Percentiles rank a stretch among this genome's conserved stretches.
Evolutionary conservation across 2,113 vertebrate species (phyloP).

Genomic region (Gymnorhina tibicen): DNA sequence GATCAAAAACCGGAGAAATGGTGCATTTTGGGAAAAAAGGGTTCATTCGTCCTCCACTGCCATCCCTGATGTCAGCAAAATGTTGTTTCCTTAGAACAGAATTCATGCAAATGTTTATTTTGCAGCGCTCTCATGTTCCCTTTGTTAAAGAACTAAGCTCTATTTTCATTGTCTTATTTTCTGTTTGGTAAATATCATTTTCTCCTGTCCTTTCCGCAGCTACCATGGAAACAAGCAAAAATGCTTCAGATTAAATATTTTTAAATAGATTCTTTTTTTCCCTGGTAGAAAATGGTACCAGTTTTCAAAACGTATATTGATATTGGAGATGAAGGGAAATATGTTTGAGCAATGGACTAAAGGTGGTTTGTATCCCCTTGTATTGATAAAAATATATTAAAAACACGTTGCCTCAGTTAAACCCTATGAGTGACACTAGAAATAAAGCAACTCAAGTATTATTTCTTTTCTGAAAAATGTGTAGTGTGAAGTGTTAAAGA

Average conservation of each 20-base stretch:
- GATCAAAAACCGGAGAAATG: not conserved
- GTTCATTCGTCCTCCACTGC: not conserved
- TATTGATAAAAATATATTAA: conserved; percentile 29
- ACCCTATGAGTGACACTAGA: not conserved
- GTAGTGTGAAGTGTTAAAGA: not conserved
- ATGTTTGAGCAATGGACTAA: not conserved
- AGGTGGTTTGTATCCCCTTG: not conserved
- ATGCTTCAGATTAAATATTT: conserved; percentile 53
- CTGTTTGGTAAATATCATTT: conserved; percentile 61
- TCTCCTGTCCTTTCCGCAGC: conserved; percentile 41
- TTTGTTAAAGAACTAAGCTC: conserved; percentile 22
- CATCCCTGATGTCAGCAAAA: not conserved
- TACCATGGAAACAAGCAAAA: conserved; percentile 74
- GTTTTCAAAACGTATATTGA: not conserved
- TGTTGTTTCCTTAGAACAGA: not conserved
- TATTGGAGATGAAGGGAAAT: not conserved
- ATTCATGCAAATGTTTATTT: conserved; percentile 26
- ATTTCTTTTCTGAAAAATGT: not conserved
- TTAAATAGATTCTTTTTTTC: conserved; percentile 48
- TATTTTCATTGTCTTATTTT: conserved; percentile 63
- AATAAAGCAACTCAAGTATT: not conserved
- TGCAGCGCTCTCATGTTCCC: not conserved
- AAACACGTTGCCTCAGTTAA: not conserved
- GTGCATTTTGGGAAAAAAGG: not conserved
- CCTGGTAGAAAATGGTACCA: not conserved